These are phyloP conservation scores for Silurus asotus DNA, from an alignment of 2,113 vertebrate genomes.

Conservation along the genomic window DNA sequence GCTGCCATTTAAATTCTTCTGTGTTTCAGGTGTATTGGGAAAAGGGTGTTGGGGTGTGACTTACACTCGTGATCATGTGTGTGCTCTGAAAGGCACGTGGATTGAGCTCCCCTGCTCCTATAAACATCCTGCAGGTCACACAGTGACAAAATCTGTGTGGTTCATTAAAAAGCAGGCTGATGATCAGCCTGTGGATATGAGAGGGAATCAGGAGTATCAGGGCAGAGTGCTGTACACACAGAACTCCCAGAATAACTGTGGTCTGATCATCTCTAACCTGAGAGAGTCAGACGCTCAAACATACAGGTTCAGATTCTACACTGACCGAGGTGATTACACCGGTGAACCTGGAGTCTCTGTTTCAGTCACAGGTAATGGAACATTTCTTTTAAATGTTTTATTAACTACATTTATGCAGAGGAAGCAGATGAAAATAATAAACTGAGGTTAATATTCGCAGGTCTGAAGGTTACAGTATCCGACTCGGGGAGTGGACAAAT, in stretches of 20 bases:
- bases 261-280: background rate
- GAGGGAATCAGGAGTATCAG: background rate
- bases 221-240: background rate
- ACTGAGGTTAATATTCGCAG: background rate
- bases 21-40: no score
- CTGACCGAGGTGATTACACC: constrained; percentile 4
- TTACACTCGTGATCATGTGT: no score
- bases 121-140: no score
- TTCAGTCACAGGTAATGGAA: background rate
- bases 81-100: no score
- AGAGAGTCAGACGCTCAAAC: background rate
- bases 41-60: no score
- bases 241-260: constrained; percentile 19
- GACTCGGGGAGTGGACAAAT: no score
- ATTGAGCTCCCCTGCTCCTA: no score
- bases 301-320: constrained; percentile 33
- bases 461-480: background rate
- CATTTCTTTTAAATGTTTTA: no score
- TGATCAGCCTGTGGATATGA: constrained; percentile 6
- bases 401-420: no score
- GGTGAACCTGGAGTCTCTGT: background rate
- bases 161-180: background rate
- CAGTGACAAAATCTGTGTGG: no score
- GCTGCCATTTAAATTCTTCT: no score
- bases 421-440: background rate